A percentile compares a stretch with the other conserved stretches of the same genome.
Evolutionary conservation across 2,888 invertebrate genomes (phyloP).

Genomic region (Onchidella celtica): DNA sequence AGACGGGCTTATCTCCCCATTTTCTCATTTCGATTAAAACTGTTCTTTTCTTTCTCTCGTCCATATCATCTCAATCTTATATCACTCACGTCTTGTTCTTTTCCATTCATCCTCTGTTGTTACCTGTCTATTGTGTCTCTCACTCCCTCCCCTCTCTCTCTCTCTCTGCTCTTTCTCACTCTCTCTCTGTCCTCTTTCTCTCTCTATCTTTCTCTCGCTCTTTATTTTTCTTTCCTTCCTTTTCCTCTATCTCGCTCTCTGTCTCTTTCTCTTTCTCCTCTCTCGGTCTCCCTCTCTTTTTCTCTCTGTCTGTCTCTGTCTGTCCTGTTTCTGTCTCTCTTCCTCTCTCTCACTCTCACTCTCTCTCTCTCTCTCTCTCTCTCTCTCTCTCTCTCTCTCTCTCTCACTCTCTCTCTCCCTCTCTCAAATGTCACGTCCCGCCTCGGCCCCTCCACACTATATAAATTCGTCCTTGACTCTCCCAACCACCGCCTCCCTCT

Average conservation of each 20-base stretch:
- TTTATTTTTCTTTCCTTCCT: neutral
- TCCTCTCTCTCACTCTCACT: neutral
- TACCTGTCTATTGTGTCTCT: neutral
- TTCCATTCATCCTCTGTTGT: neutral
- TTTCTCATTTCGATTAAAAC: too few species aligned
- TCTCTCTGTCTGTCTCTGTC: too few species aligned
- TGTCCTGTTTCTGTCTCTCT: neutral
- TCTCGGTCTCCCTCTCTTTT: neutral
- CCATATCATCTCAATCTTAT: neutral
- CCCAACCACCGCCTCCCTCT: too few species aligned
- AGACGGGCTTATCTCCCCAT: too few species aligned
- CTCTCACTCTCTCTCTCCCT: too few species aligned
- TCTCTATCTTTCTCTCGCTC: neutral
- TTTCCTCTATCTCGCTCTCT: neutral
- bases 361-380: neutral
- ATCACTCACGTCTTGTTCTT: neutral
- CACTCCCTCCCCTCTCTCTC: neutral
- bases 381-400: conserved; percentile 15
- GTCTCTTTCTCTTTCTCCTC: neutral
- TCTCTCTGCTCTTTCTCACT: neutral
- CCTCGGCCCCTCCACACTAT: too few species aligned
- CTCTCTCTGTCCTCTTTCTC: too few species aligned
- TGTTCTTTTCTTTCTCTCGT: conserved; percentile 11
- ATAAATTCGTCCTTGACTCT: too few species aligned
- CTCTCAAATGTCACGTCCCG: too few species aligned